Conservation (phyloP, 1,140 invertebrate genomes). For the Gryllus bimaculatus region DNA sequence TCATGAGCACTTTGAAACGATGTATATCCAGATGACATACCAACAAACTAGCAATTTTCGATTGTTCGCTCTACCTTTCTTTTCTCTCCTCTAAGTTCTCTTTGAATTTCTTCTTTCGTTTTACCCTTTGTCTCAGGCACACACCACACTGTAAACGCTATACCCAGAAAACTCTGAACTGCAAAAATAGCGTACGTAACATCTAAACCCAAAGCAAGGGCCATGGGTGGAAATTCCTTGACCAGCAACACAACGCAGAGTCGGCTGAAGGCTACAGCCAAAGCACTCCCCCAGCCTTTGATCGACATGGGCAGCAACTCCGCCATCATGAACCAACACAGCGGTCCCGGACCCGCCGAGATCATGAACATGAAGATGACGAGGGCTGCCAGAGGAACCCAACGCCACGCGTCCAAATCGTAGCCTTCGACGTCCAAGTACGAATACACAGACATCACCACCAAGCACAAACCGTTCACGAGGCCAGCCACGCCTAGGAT, state of each 20-base stretch:
- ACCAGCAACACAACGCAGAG: neutral
- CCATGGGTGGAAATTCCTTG: neutral
- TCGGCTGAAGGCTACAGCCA: conserved; percentile 29
- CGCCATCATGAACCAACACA: conserved; percentile 60
- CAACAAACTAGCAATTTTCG: no score
- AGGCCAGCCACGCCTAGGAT: neutral
- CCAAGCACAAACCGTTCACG: neutral
- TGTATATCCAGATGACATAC: no score
- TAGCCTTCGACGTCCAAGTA: neutral
- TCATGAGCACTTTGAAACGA: no score
- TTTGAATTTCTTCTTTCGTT: neutral
- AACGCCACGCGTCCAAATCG: neutral
- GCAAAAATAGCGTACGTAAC: neutral
- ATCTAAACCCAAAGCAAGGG: neutral
- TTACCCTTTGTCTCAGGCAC: neutral
- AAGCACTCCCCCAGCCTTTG: conserved; percentile 43
- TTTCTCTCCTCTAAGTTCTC: neutral
- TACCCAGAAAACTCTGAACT: neutral
- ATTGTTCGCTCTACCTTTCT: no score
- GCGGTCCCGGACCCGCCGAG: conserved; percentile 55
- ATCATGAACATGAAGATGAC: conserved; percentile 44
- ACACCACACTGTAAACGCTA: neutral
- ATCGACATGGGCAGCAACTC: conserved; percentile 56
- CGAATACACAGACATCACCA: neutral
- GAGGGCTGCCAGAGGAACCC: conserved; percentile 34